Conservation (phyloP, 2,888 invertebrate genomes). For the Drosophila greeni region DNA sequence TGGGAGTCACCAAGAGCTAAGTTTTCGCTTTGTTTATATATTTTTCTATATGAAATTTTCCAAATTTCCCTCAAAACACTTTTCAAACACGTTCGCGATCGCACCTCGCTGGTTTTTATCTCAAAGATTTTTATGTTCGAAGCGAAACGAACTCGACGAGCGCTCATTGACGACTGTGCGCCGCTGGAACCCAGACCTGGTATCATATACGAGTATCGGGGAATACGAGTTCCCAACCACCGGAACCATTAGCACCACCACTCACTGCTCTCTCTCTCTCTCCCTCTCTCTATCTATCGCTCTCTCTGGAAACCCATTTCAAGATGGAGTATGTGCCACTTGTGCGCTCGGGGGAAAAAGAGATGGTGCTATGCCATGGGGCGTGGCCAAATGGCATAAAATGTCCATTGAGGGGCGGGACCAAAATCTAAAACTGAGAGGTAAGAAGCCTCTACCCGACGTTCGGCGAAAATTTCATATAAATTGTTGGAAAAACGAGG, state of each 20-base stretch:
- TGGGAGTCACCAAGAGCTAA: conserved; percentile 36
- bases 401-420: conserved; percentile 16
- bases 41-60: not conserved
- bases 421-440: conserved; percentile 39
- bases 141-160: conserved; percentile 56
- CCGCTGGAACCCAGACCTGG: conserved; percentile 43
- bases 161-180: conserved; percentile 75
- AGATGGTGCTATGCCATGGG: conserved; percentile 41
- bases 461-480: conserved; percentile 62
- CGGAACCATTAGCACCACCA: conserved; percentile 22
- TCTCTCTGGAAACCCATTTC: conserved; percentile 45
- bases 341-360: conserved; percentile 24
- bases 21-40: conserved; percentile 10
- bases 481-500: conserved; percentile 78
- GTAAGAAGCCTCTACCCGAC: not conserved
- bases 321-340: conserved; percentile 71
- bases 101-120: conserved; percentile 2
- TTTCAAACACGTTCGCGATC: conserved; percentile 22
- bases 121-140: too few relatives aligned
- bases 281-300: conserved; percentile 27
- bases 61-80: not conserved
- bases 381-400: conserved; percentile 52
- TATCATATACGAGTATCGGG: conserved; percentile 65
- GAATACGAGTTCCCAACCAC: conserved; percentile 29
- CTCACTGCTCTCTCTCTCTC: conserved; percentile 18